Conservation (phyloP, 2,888 invertebrate genomes). For the Dyspetes luteomarginatus region DNA sequence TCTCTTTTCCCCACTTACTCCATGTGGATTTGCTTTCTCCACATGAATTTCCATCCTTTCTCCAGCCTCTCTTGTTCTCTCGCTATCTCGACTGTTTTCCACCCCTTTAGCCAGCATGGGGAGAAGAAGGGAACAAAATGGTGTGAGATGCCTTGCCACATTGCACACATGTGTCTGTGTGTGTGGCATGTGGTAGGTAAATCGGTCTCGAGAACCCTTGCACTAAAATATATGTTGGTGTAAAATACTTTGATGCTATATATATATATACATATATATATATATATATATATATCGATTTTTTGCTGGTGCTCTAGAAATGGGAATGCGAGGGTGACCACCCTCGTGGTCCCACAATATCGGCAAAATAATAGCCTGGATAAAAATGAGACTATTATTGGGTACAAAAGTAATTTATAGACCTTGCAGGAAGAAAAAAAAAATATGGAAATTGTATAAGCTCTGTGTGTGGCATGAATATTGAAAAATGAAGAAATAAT, state of each 20-base stretch:
- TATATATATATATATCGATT: no score
- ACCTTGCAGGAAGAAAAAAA: conserved; percentile 24
- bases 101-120: neutral
- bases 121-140: conserved; percentile 1
- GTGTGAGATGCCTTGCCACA: conserved; percentile 24
- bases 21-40: conserved; percentile 13
- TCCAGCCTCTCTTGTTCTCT: conserved; percentile 4
- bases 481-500: neutral
- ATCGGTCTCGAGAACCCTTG: conserved; percentile 1
- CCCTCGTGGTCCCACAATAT: conserved; percentile 47
- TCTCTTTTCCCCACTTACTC: neutral
- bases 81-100: neutral
- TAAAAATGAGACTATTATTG: conserved; percentile 56
- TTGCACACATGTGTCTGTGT: no score
- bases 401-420: conserved; percentile 54
- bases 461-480: neutral
- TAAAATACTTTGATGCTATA: conserved; percentile 6
- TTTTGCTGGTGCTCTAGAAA: conserved; percentile 12
- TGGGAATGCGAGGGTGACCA: conserved; percentile 7
- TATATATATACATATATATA: no score
- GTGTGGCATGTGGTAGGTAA: conserved; percentile 22
- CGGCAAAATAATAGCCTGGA: conserved; percentile 45
- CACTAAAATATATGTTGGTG: neutral
- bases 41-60: conserved; percentile 29
- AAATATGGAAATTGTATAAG: neutral